phyloP scores from a whole-genome alignment of 2,797 vertebrate species.

The Ctenopoma kingsleyae region DNA sequence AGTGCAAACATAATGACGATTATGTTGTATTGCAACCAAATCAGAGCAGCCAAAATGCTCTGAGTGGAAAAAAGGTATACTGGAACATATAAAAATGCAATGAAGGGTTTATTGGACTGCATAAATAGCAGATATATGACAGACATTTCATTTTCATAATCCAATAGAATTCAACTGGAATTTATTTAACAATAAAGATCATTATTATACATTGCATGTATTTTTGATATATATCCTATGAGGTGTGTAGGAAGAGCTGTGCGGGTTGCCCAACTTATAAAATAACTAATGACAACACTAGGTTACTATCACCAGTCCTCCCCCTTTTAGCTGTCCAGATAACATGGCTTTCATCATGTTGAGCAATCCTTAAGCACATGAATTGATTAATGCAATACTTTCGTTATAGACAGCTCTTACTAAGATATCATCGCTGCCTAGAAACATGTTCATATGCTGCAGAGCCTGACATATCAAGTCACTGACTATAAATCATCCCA shows the following conservation, averaged over 20 bases:
- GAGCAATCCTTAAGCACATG: slow-evolving; percentile 74
- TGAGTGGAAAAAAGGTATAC: slow-evolving; percentile 34
- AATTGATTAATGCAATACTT: slow-evolving; percentile 84
- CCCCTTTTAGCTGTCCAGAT: slow-evolving; percentile 64
- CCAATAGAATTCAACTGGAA: slow-evolving; percentile 1
- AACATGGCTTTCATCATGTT: slow-evolving; percentile 69
- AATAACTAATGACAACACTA: slow-evolving; percentile 73
- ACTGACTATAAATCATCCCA: slow-evolving; percentile 67
- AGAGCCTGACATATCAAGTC: slow-evolving; percentile 67
- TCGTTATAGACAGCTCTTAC: slow-evolving; percentile 76
- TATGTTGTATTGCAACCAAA: slow-evolving; percentile 42
- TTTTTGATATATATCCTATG: slow-evolving; percentile 16
- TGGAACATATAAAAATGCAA: slow-evolving; percentile 57
- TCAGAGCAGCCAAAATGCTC: slow-evolving; percentile 29
- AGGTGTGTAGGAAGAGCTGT: slow-evolving; percentile 14
- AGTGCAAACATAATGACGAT: slow-evolving; percentile 44
- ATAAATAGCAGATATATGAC: slow-evolving; percentile 32
- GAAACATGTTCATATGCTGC: slow-evolving; percentile 68
- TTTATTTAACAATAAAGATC: slow-evolving; percentile 25
- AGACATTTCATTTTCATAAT: slow-evolving; percentile 21
- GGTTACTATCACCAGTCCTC: slow-evolving; percentile 65
- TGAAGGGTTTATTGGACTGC: slow-evolving; percentile 45
- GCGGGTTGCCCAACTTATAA: slow-evolving; percentile 47
- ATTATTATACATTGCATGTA: slow-evolving; percentile 11
- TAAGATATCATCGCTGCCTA: slow-evolving; percentile 78